Percentiles rank a stretch among this genome's conserved stretches.
Evolutionary conservation across 2,797 vertebrate genomes (phyloP).

Genomic region (Decapterus maruadsi): DNA sequence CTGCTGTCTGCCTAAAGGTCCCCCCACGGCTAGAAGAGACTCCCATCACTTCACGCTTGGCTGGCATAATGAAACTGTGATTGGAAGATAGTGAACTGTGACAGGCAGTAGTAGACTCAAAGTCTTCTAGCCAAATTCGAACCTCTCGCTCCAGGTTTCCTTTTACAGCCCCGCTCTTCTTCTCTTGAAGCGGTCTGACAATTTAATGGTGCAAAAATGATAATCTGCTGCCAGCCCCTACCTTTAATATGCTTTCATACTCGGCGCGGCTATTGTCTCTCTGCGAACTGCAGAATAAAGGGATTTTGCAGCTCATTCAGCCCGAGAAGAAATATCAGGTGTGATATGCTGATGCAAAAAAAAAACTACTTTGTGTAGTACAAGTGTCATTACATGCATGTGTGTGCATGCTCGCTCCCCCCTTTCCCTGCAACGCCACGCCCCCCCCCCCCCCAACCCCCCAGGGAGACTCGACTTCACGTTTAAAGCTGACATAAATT

Average conservation of each 20-base stretch:
- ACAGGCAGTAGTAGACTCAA: slow-evolving; percentile 71
- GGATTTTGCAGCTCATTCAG: slow-evolving; percentile 32
- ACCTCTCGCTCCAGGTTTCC: slow-evolving; percentile 66
- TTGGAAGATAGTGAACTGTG: slow-evolving; percentile 81
- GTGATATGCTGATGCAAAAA: slow-evolving; percentile 35
- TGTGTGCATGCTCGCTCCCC: slow-evolving; percentile 11
- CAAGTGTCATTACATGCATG: slow-evolving; percentile 47
- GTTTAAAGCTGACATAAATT: slow-evolving; percentile 87
- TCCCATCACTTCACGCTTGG: slow-evolving; percentile 74
- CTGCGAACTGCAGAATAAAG: slow-evolving; percentile 32
- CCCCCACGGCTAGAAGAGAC: slow-evolving; percentile 67
- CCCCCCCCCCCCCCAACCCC: slow-evolving; percentile 25
- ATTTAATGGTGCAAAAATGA: slow-evolving; percentile 74
- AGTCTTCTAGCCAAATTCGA: slow-evolving; percentile 70
- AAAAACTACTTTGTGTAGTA: slow-evolving; percentile 19
- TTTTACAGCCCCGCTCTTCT: slow-evolving; percentile 60
- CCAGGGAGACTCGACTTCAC: slow-evolving; percentile 60
- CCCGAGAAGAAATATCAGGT: slow-evolving; percentile 38
- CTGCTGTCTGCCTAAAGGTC: slow-evolving; percentile 76
- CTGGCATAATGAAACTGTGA: slow-evolving; percentile 81
- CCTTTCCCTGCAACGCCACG: neutral
- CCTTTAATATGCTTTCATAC: slow-evolving; percentile 64
- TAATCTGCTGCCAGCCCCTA: slow-evolving; percentile 62
- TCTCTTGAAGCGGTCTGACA: slow-evolving; percentile 70
- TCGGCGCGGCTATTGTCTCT: slow-evolving; percentile 41